Evolutionary conservation across 2,888 invertebrate species (phyloP).

Genomic region (Scelioninae gen. 1): DNA sequence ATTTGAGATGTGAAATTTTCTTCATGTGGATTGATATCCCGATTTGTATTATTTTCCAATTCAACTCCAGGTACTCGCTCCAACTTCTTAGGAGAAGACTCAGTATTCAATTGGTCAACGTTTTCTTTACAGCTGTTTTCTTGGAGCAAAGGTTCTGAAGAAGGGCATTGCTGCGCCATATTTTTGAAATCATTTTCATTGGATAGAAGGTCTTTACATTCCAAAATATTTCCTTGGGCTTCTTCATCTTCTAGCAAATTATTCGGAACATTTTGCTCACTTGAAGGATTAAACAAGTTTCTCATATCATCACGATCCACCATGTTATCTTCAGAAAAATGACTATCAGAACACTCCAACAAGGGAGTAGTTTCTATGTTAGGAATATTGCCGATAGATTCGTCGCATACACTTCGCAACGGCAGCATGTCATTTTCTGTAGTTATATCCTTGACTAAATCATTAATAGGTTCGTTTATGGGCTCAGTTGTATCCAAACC

Average conservation of each 20-base stretch:
- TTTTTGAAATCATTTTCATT: conserved; percentile 3
- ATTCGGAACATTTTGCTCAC: conserved; percentile 39
- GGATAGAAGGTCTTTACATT: conserved; percentile 11
- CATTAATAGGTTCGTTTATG: conserved; percentile 48
- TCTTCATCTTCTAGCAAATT: conserved; percentile 51
- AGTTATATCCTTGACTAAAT: conserved; percentile 43
- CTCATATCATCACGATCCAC: conserved; percentile 37
- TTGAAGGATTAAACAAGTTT: conserved; percentile 51
- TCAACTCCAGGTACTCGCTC: too few relatives aligned
- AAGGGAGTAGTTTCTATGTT: conserved; percentile 59
- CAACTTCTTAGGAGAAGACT: too few relatives aligned
- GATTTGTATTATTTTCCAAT: too few relatives aligned
- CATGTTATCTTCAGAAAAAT: conserved; percentile 37
- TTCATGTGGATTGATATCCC: too few relatives aligned
- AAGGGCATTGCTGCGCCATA: neutral
- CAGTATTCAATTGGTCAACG: too few relatives aligned
- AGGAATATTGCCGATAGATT: conserved; percentile 45
- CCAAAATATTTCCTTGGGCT: conserved; percentile 14
- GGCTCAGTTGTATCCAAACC: conserved; percentile 39
- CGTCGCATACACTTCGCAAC: conserved; percentile 38
- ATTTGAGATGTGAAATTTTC: too few relatives aligned
- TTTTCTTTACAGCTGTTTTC: neutral
- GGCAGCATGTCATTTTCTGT: conserved; percentile 48
- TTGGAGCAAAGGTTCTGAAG: neutral
- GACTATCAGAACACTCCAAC: conserved; percentile 36